Base-by-base conservation (phyloP, 2,888 invertebrate species). In the Lasiommata megera region DNA sequence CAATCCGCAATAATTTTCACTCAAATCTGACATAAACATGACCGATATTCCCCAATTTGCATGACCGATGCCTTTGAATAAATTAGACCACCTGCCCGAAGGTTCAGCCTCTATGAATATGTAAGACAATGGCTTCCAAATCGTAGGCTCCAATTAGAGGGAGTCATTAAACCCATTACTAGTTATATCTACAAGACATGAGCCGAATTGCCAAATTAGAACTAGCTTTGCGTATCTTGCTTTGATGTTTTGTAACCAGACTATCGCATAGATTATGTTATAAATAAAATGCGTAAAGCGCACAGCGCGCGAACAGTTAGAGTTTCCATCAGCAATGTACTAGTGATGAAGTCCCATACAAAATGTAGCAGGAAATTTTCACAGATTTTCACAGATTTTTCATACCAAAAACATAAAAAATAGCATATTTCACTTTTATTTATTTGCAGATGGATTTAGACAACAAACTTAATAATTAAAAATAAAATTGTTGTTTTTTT, bases 11-110 rank as follows among this genome's bases (percentile, higher is more conserved):
- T 86, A 88, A 89, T 84, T 90, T 87, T 80, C 80, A 77, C 82
- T 78, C 79, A 86, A 88, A 87, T 87, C 86, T 88, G 88, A 89
- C 89, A 70, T 79, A 80, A 83, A 88, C 89, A 89, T 89, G 89
- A 88, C 89, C 88, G 88, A 89, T 89, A 90, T 88, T 86, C 87
- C 69, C 72, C 81, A 83, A 90, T 90, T 90, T 89, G 89, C 89
- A 89, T 88, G 89, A 82, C 87, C 85, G 84, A 79, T 80, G 77
- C 76, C 80, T 82, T 76, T 88, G 89, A 89, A 89, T 89, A 90
- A 88, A 83, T 89, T 87, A 88, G 67, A 77, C 70, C 80, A 88
- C 84, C 84, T 88, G 85, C 79, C 83, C 76, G 72, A 75, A 80
- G 83, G 78, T 79, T 73, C 69, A 68, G 62, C 74, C 76, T 77